These are phyloP conservation scores for Metacarcinus magister DNA, from an alignment of 2,888 invertebrate genomes.

Conservation along the genomic window DNA sequence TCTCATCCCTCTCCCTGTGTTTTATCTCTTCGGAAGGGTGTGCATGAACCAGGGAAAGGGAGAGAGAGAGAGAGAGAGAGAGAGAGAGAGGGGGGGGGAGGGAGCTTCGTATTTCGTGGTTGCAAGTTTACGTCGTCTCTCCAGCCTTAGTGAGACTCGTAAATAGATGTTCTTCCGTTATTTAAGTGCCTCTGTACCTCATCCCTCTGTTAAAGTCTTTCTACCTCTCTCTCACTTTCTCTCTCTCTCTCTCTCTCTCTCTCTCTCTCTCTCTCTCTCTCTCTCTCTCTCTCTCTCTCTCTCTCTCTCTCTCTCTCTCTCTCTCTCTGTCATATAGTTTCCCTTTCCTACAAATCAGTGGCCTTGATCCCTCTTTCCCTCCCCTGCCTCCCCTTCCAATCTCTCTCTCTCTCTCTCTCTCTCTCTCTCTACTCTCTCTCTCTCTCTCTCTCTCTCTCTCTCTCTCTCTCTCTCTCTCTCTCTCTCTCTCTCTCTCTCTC, in stretches of 20 bases:
- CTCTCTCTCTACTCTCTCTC: neutral
- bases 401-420: neutral
- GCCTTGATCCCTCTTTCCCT: neutral
- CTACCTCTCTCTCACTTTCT: conserved; percentile 1
- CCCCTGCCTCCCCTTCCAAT: neutral
- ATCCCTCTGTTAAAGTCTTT: neutral
- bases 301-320: neutral
- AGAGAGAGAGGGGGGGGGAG: too few relatives aligned
- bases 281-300: neutral
- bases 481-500: neutral
- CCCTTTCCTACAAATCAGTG: too few relatives aligned
- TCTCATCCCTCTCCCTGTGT: too few relatives aligned
- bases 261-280: conserved; percentile 13
- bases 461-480: neutral
- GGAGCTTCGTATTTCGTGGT: too few relatives aligned
- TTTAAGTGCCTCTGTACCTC: conserved; percentile 11
- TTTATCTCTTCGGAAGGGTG: too few relatives aligned
- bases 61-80: too few relatives aligned
- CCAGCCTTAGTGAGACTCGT: neutral
- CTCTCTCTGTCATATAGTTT: neutral
- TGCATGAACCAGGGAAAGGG: too few relatives aligned
- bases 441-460: conserved; percentile 43
- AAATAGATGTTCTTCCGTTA: conserved; percentile 1
- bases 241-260: conserved; percentile 3
- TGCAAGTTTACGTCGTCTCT: too few relatives aligned